Percentiles rank a stretch among this genome's conserved stretches.
Conservation (phyloP, 2,888 invertebrate genomes). For the Rotaria socialis region DNA sequence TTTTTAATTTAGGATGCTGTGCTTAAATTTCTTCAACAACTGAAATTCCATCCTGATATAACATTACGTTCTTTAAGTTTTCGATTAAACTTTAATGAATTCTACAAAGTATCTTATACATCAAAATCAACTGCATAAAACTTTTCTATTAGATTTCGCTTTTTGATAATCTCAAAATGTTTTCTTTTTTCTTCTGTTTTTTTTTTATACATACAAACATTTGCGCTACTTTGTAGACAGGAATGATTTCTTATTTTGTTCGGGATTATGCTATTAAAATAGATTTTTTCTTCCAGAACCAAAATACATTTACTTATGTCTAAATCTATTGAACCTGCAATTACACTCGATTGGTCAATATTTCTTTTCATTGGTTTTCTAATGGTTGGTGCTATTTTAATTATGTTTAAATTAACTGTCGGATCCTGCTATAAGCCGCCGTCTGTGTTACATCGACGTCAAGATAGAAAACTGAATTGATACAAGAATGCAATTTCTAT, state of each 20-base stretch:
- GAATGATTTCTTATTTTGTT: constrained; percentile 25
- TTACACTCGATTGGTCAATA: neutral
- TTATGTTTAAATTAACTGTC: neutral
- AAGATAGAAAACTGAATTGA: neutral
- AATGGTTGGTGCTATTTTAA: neutral
- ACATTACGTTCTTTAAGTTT: constrained; percentile 83
- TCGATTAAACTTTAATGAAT: constrained; percentile 87
- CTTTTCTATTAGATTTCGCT: neutral
- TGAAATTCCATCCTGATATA: constrained; percentile 75
- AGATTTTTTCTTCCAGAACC: neutral
- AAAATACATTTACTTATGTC: neutral
- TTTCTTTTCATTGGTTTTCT: neutral
- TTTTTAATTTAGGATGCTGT: constrained; percentile 69
- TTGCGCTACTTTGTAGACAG: neutral
- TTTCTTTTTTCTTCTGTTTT: neutral
- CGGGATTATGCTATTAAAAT: neutral
- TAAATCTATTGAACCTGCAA: neutral
- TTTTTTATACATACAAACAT: neutral
- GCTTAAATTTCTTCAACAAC: constrained; percentile 75
- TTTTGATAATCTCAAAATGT: neutral
- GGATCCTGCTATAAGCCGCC: constrained; percentile 1
- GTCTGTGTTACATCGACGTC: neutral
- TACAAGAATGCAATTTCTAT: neutral
- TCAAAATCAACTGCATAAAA: neutral
- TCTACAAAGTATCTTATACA: constrained; percentile 65